Evolutionary conservation across 1,140 invertebrate genomes (phyloP), one percentile per base, ranked within the genome.

Genomic region (Popillia japonica): DNA sequence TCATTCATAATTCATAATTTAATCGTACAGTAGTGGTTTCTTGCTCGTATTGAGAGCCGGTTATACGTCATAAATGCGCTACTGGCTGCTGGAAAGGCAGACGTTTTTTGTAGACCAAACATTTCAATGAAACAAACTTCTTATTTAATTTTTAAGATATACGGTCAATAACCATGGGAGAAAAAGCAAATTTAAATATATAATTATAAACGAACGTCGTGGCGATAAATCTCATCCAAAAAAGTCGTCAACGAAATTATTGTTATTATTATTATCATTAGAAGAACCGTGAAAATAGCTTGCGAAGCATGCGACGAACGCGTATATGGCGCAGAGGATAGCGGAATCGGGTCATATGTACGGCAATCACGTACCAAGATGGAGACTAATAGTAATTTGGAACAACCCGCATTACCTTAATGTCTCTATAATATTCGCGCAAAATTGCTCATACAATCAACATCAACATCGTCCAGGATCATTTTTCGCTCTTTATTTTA

Each of bases 391-490:
- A 74, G 72, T 74, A 74, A 74, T 74, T 74, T 74, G 72, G 72
- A 74, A 74, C 34, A 74, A 74, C 72, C 41, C 11, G 40, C 41
- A 74, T 74, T 74, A 74, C 72, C 72, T 74, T 74, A 74, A 74
- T 74, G 72, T 74, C 72, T 74, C 72, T 74, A 74, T 74, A 74
- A 74, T 74, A 74, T 74, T 74, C 41, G 72, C 34, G 72, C 40
- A 44, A 74, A 74, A 74, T 74, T 74, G 72, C 72, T 74, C 72
- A 74, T 42, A 74, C 41, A 74, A 44, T 44, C 72, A 74, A 74
- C 72, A 74, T 74, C 72, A 74, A 41, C 72, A 74, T 74, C 27
- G 27, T 42, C 41, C 17, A 10, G 34, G 72, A 74, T 44, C 34
- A 74, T 74, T 74, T 74, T n/a, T 27, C 61, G 61, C 0, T 34